These are phyloP conservation scores for Brienomyrus longianalis DNA, from an alignment of 2,113 vertebrate genomes.

Conservation along the genomic window DNA sequence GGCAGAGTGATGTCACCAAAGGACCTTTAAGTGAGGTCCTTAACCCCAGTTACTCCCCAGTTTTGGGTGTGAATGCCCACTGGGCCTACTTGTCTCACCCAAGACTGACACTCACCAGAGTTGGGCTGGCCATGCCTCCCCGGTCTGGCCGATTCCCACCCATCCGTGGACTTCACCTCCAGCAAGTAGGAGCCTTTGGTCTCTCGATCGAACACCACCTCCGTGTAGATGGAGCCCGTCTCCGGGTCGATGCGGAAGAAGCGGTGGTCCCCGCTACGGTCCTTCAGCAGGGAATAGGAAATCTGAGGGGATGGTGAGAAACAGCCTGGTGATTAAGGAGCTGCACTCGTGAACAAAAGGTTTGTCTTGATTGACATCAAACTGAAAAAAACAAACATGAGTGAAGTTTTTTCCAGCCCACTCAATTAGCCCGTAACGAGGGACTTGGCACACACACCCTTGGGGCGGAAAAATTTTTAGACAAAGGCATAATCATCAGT, in stretches of 20 bases:
- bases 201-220: conserved; percentile 77
- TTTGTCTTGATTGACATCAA: background rate
- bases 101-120: conserved; percentile 60
- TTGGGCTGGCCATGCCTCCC: conserved; percentile 78
- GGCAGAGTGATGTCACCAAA: background rate
- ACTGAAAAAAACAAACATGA: background rate
- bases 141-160: conserved; percentile 75
- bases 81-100: background rate
- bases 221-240: conserved; percentile 71
- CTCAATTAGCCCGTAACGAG: background rate
- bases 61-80: background rate
- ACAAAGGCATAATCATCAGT: background rate
- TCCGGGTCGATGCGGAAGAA: conserved; percentile 70
- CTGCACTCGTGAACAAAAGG: background rate
- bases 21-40: background rate
- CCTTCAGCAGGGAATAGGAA: conserved; percentile 73
- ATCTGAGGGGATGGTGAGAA: conserved; percentile 52
- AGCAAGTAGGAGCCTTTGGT: conserved; percentile 76
- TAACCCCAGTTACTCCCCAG: background rate
- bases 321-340: background rate
- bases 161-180: conserved; percentile 76
- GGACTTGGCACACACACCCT: background rate
- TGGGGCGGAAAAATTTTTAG: background rate
- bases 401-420: background rate
- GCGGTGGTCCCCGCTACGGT: conserved; percentile 70